A percentile compares a stretch with the other conserved stretches of the same genome.
These are phyloP conservation scores for Brachionus rotundiformis DNA, from an alignment of 1,140 invertebrate genomes.

Conservation along the genomic window DNA sequence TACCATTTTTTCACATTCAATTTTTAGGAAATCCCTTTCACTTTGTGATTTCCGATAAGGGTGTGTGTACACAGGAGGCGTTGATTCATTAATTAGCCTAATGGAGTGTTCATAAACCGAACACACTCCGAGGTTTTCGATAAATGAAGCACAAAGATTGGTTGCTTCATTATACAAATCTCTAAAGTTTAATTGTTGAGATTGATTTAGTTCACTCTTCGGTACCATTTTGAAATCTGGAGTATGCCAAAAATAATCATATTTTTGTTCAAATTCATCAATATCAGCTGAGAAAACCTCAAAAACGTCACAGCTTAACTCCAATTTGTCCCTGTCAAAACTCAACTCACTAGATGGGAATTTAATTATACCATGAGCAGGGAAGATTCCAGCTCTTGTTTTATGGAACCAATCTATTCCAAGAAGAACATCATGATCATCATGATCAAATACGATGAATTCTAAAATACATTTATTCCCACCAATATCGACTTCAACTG, in stretches of 20 bases:
- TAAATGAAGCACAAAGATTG: not conserved
- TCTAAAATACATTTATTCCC: too few relatives aligned
- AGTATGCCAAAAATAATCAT: not conserved
- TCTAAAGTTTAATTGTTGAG: not conserved
- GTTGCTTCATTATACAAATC: not conserved
- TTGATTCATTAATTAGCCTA: not conserved
- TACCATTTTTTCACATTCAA: not conserved
- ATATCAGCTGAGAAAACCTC: not conserved
- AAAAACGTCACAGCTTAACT: too few relatives aligned
- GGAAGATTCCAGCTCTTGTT: too few relatives aligned
- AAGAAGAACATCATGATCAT: too few relatives aligned
- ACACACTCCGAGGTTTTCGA: not conserved
- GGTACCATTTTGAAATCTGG: not conserved
- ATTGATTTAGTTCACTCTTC: not conserved
- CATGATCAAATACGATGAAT: too few relatives aligned
- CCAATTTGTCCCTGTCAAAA: too few relatives aligned
- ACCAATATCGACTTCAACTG: too few relatives aligned
- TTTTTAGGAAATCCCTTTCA: not conserved
- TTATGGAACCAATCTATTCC: too few relatives aligned
- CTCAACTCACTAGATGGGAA: too few relatives aligned
- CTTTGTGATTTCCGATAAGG: not conserved
- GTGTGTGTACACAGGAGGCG: not conserved
- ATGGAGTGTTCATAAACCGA: not conserved
- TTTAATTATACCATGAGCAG: too few relatives aligned
- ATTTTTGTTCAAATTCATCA: not conserved